Base-by-base conservation (phyloP, 2,113 vertebrate genomes). In the Dascyllus trimaculatus region DNA sequence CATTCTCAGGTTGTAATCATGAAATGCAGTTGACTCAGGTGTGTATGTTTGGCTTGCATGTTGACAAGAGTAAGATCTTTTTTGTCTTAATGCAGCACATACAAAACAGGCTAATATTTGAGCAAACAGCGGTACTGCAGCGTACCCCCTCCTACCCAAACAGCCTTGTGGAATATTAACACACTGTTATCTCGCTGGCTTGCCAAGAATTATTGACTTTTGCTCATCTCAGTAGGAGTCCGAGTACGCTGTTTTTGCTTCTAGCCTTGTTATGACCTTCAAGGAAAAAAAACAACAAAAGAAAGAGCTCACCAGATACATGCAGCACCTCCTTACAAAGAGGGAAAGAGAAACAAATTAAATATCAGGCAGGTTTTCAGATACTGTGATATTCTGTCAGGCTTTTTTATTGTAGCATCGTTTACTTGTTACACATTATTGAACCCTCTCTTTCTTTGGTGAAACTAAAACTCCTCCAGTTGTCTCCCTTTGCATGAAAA, bases 191-290 rank as follows among this genome's bases (percentile, higher is more conserved):
- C 29, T 25, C 19, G 63, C 40, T 68, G 25, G 13, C 76, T 63
- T 75, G 15, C 49, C 57, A 45, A 61, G 8, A 25, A 24, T 52
- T 11, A 62, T 11, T 76, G 63, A 76, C 62, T 67, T 63, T n/a
- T 54, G 57, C 60, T 38, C 43, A 11, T 60, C 22, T 64, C 25
- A 24, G 75, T 58, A 2, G 43, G 32, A 74, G 21, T 38, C 25
- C 11, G 18, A 32, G 21, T 63, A 48, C 8, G 6, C 25, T 43
- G 19, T 35, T 59, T 51, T 69, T 68, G 52, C 70, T 43, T 46
- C 11, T 45, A 45, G n/a, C 38, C 45, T 54, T 59, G 26, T 79
- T 59, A 24, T 2, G 1, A 54, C 66, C n/a, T 66, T 57, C 22
- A 52, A 3, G 46, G 45, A 43, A 53, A 11, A 48, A n/a, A 5